Percentiles rank a stretch among this genome's conserved stretches.
Evolutionary conservation across 2,113 vertebrate genomes (phyloP).

Genomic region (Neotragus pygmaeus): DNA sequence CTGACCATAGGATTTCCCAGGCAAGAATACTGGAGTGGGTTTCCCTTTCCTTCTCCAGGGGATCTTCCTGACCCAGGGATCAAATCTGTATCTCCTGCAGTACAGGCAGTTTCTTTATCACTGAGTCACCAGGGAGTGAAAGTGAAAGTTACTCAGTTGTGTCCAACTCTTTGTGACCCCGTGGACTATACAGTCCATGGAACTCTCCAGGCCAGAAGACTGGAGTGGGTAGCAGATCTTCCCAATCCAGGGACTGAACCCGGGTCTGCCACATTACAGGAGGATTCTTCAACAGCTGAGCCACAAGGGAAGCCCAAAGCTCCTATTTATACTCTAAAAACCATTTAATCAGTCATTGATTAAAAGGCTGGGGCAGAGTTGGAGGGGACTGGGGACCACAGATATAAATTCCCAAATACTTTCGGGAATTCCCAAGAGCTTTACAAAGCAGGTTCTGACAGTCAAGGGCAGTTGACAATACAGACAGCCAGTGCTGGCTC

Average conservation of each 20-base stretch:
- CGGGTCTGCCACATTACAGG: neutral
- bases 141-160: neutral
- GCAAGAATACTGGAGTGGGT: neutral
- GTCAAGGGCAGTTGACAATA: neutral
- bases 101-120: neutral
- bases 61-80: neutral
- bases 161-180: neutral
- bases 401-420: neutral
- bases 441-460: neutral
- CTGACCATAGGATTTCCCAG: neutral
- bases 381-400: neutral
- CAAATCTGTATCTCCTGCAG: neutral
- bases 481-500: neutral
- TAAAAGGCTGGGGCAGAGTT: neutral
- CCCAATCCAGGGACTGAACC: neutral
- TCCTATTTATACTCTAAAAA: neutral
- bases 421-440: neutral
- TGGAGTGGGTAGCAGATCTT: neutral
- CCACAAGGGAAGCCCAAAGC: neutral
- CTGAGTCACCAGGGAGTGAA: neutral
- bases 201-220: neutral
- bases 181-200: neutral
- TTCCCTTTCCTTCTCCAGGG: neutral
- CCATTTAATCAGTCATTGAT: neutral
- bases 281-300: neutral